phyloP scores from a whole-genome alignment of 2,113 vertebrate genomes.

The Indicator indicator region DNA sequence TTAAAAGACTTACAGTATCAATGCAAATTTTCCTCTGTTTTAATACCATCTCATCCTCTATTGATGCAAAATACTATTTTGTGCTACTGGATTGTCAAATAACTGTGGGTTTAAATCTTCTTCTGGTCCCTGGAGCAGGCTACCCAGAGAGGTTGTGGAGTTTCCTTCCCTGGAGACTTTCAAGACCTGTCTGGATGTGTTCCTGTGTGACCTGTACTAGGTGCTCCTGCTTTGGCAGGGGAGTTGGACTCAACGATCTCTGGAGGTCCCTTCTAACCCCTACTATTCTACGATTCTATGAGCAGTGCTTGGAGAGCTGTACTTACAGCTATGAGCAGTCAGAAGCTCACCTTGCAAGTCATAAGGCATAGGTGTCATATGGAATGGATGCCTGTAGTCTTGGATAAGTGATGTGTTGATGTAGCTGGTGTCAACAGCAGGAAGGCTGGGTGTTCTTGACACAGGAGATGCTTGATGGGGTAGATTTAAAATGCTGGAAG shows the following conservation, averaged over 20 bases:
- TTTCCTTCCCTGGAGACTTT: too few relatives aligned
- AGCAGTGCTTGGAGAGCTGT: neutral
- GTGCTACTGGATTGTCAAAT: neutral
- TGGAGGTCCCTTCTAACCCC: too few relatives aligned
- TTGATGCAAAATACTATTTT: neutral
- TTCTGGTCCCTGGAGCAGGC: neutral
- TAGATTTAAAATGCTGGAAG: conserved; percentile 85
- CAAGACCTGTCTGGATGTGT: too few relatives aligned
- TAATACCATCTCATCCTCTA: neutral
- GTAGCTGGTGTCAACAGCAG: conserved; percentile 92
- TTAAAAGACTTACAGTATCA: neutral
- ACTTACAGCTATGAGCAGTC: accelerated
- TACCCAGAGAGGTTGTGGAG: too few relatives aligned
- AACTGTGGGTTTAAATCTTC: neutral
- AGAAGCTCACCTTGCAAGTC: conserved; percentile 89
- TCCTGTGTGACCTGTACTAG: too few relatives aligned
- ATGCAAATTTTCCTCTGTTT: neutral
- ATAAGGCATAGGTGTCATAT: conserved; percentile 88
- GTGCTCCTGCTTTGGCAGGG: too few relatives aligned
- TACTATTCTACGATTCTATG: too few relatives aligned
- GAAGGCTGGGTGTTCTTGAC: conserved; percentile 93
- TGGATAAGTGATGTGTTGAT: conserved; percentile 95
- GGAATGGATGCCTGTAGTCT: conserved; percentile 96
- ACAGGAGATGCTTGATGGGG: conserved; percentile 94
- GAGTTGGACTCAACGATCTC: too few relatives aligned